phyloP scores from a whole-genome alignment of 2,113 vertebrate genomes.

The Ctenodactylus gundi region DNA sequence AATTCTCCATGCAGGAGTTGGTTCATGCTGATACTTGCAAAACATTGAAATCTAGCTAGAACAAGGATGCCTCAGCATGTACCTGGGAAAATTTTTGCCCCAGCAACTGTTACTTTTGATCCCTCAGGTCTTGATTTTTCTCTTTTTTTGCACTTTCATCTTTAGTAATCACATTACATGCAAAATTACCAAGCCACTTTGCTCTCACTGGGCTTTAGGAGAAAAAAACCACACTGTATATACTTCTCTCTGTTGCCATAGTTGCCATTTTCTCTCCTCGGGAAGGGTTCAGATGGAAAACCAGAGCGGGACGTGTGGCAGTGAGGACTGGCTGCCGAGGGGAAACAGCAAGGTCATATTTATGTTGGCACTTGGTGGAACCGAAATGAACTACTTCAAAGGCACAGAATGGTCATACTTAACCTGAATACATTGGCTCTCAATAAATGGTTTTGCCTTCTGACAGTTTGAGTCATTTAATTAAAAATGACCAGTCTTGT shows the following conservation, averaged over 20 bases:
- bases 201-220: slow-evolving; percentile 42
- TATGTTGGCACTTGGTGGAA: slow-evolving; percentile 88
- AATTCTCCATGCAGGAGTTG: slow-evolving; percentile 3
- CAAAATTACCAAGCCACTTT: slow-evolving; percentile 36
- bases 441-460: neutral
- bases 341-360: slow-evolving; percentile 80
- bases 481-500: slow-evolving; percentile 62
- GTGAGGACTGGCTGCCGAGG: slow-evolving; percentile 17
- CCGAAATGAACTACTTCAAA: slow-evolving; percentile 90
- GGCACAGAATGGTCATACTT: slow-evolving; percentile 62
- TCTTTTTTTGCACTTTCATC: slow-evolving; percentile 56
- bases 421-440: slow-evolving; percentile 63
- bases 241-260: slow-evolving; percentile 55
- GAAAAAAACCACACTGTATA: slow-evolving; percentile 43
- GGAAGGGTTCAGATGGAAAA: slow-evolving; percentile 68
- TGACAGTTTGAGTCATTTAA: slow-evolving; percentile 68
- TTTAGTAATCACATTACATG: neutral
- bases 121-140: slow-evolving; percentile 30
- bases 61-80: neutral
- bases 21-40: slow-evolving; percentile 72
- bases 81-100: slow-evolving; percentile 50
- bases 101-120: neutral
- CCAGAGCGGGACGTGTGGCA: slow-evolving; percentile 48
- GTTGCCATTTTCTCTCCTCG: slow-evolving; percentile 60
- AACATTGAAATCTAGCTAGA: slow-evolving; percentile 61